Conservation (phyloP, 2,888 invertebrate species). For the Dasypogon diadema region DNA sequence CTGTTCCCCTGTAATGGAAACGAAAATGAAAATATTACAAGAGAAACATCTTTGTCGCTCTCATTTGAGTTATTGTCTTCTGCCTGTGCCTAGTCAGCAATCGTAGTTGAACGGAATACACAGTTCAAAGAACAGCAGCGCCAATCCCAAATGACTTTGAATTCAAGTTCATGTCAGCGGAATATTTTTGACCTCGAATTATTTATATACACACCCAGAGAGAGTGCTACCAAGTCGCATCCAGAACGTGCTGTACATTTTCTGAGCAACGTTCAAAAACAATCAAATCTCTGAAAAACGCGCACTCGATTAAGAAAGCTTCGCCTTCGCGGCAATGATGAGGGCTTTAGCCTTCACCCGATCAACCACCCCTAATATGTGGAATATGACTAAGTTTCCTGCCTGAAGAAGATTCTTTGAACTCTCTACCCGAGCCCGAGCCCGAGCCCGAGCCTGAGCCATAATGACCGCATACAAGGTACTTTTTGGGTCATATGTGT, state of each 20-base stretch:
- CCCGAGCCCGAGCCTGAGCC: no score
- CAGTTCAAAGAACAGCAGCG: constrained; percentile 5
- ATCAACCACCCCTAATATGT: background rate
- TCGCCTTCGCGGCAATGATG: background rate
- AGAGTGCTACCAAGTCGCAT: background rate
- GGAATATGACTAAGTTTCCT: background rate
- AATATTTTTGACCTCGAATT: constrained; percentile 49
- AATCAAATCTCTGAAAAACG: background rate
- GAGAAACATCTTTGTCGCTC: no score
- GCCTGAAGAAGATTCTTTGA: constrained; percentile 6
- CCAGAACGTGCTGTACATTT: background rate
- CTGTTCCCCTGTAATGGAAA: no score
- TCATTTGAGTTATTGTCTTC: no score
- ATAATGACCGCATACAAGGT: constrained; percentile 25
- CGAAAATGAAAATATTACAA: no score
- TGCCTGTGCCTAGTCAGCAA: background rate
- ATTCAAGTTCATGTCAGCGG: constrained; percentile 32
- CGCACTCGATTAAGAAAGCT: background rate
- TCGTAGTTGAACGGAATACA: no score
- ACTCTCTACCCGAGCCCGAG: background rate
- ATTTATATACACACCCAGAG: constrained; percentile 18
- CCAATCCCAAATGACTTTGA: constrained; percentile 26
- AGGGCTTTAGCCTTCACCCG: constrained; percentile 22
- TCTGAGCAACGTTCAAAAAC: background rate
- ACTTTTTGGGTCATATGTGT: constrained; percentile 8